These are phyloP conservation scores for Loris lydekkerianus DNA, from an alignment of 2,797 vertebrate genomes.

Conservation along the genomic window DNA sequence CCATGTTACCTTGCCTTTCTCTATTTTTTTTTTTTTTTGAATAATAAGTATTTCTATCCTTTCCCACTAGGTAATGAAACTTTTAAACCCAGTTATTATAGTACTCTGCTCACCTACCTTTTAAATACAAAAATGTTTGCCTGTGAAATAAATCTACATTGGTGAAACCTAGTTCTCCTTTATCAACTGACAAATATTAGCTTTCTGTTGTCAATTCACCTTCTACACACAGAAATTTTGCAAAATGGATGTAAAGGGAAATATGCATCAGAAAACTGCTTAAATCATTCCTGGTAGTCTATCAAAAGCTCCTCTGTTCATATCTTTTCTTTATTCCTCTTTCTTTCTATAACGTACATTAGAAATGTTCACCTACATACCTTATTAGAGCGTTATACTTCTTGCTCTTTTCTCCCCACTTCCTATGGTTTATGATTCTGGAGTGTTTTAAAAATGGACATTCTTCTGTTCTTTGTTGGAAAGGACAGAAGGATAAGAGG, in stretches of 20 bases:
- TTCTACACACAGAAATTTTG: constrained; percentile 23
- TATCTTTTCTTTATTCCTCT: background rate
- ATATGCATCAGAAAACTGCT: constrained; percentile 1
- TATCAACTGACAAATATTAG: constrained; percentile 58
- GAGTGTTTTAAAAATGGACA: constrained; percentile 38
- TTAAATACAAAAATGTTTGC: constrained; percentile 61
- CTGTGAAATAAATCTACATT: constrained; percentile 44
- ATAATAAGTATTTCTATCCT: background rate
- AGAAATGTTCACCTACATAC: background rate
- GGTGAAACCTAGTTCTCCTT: constrained; percentile 37
- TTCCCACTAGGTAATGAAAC: background rate
- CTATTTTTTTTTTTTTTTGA: constrained; percentile 1
- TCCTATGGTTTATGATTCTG: constrained; percentile 57
- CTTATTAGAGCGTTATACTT: background rate
- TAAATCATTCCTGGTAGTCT: constrained; percentile 7
- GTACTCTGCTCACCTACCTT: background rate
- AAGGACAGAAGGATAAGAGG: constrained; percentile 16
- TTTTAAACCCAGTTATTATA: constrained; percentile 6
- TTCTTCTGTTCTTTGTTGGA: constrained; percentile 45
- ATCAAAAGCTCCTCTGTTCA: background rate
- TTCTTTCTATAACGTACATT: background rate
- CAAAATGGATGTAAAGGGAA: background rate
- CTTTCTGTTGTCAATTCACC: constrained; percentile 39
- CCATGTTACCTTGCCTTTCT: background rate
- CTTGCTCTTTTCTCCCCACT: background rate